phyloP scores from a whole-genome alignment of 2,113 vertebrate species.

The Ailuropoda melanoleuca region DNA sequence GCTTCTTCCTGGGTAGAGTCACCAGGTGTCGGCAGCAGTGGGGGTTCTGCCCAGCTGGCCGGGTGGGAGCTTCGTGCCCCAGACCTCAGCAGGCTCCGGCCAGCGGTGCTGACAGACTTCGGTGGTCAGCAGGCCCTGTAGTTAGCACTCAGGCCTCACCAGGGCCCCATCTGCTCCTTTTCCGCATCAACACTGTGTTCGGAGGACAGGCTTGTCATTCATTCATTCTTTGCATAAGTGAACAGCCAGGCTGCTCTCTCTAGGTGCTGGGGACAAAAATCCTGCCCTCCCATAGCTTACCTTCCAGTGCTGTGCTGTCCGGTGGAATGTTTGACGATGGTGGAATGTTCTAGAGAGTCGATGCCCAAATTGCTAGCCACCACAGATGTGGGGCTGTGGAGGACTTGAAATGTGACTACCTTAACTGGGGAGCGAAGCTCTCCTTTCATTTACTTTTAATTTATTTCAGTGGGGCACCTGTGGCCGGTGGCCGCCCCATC shows the following conservation, averaged over 20 bases:
- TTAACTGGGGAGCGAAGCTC: fast-evolving
- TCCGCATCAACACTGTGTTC: fast-evolving
- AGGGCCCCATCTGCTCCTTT: neutral
- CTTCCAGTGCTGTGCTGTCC: fast-evolving
- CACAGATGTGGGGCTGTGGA: fast-evolving
- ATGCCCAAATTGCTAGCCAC: neutral
- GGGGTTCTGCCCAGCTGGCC: neutral
- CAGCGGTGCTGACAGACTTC: fast-evolving
- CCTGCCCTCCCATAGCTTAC: neutral
- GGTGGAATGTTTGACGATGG: fast-evolving
- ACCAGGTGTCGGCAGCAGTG: fast-evolving
- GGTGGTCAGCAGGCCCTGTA: fast-evolving
- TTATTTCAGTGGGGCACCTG: neutral
- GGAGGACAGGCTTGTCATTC: fast-evolving
- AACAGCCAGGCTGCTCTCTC: neutral
- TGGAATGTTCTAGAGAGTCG: neutral
- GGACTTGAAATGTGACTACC: too few species aligned
- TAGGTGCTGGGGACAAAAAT: neutral
- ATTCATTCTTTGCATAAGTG: fast-evolving
- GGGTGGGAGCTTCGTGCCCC: neutral
- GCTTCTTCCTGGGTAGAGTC: neutral
- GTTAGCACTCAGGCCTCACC: neutral
- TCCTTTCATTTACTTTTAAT: neutral
- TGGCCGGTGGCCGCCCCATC: neutral
- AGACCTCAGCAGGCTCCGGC: neutral